Conservation (phyloP, 2,797 vertebrate genomes). For the Agapornis canus region DNA sequence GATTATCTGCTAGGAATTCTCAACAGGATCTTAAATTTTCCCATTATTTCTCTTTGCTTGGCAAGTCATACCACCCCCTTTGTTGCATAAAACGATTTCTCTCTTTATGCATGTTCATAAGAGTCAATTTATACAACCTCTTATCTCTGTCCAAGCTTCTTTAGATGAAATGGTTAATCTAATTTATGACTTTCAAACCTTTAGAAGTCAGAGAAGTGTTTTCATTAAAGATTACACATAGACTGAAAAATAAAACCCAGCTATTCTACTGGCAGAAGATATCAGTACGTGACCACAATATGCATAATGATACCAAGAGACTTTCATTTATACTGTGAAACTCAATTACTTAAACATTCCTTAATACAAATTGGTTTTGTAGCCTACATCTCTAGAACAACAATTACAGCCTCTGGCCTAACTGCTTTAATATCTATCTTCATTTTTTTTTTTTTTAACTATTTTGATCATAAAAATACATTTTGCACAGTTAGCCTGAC, state of each 20-base stretch:
- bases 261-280: neutral
- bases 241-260: conserved; percentile 8
- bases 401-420: conserved; percentile 49
- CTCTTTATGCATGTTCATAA: neutral
- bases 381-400: conserved; percentile 54
- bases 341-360: conserved; percentile 65
- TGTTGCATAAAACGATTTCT: conserved; percentile 32
- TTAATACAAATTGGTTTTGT: conserved; percentile 62
- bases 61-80: neutral
- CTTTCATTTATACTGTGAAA: conserved; percentile 26
- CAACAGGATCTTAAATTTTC: conserved; percentile 12
- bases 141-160: conserved; percentile 20
- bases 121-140: neutral
- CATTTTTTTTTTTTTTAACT: conserved; percentile 43
- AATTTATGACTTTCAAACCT: conserved; percentile 7
- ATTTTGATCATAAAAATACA: conserved; percentile 57
- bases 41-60: conserved; percentile 25
- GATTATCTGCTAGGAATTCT: conserved; percentile 34
- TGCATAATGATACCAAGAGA: neutral
- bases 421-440: conserved; percentile 45
- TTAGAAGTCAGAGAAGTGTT: conserved; percentile 17
- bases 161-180: neutral
- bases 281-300: neutral
- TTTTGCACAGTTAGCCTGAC: conserved; percentile 45
- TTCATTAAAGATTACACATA: conserved; percentile 9